Base-by-base conservation (phyloP, 2,888 invertebrate species). In the Dinocampus coccinellae region DNA sequence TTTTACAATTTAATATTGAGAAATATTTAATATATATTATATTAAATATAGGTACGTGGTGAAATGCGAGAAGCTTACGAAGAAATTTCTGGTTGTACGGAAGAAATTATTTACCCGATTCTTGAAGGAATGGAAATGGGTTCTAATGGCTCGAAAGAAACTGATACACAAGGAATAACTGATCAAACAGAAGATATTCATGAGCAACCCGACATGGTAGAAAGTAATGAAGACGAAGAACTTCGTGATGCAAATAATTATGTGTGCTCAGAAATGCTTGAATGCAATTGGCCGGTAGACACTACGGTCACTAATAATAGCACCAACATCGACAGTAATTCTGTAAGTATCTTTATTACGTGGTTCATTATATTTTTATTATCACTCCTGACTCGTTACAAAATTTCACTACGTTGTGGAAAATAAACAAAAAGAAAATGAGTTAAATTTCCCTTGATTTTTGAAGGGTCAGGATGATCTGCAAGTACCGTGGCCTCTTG, bases 231-330 rank as follows among this genome's bases (percentile, higher is more conserved):
- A 70, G 90, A 90, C 67, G 90, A 89, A 79, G 89, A 89, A 79
- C 93, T 94, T 78, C 91, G 93, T 71, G 94, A 94, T 88, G 94
- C 94, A n/a, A 93, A 94, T 82, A 93, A 92, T 82, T 93, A 93
- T 82, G 93, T 94, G 69, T 88, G 94, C 77, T 85, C 85, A 0
- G 87, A 86, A 77, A 86, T 87, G 86, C 74, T 85, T 53, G 87
- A 86, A 64, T 85, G 85, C 70, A 85, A 82, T 64, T 87, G 86
- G 87, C 80, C 82, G 13, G 85, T 83, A 10, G 78, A 78, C 13
- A 76, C 77, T 3, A 80, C 83, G 77, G 85, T 77, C n/a, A 78
- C 78, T 78, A 77, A 75, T 66, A 83, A 80, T 74, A 79, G 68
- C 78, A 79, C 77, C 57, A 80, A 67, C 64, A 69, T 76, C 39